Evolutionary conservation across 1,140 invertebrate genomes (phyloP).

Genomic region (Probaryconus sp.): DNA sequence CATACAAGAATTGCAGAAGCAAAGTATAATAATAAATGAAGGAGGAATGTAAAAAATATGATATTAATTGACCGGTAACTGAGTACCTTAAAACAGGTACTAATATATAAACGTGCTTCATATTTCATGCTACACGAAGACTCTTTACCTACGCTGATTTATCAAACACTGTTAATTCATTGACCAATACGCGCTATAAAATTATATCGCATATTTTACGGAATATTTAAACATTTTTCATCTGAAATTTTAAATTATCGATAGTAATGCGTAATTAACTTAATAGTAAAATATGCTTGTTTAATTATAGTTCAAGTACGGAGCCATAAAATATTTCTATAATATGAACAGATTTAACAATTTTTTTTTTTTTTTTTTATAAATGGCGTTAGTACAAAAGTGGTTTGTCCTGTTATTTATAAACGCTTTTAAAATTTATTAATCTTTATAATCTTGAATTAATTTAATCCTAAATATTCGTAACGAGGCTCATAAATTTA

Average conservation of each 20-base stretch:
- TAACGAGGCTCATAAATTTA: too few species aligned
- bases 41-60: background rate
- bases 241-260: background rate
- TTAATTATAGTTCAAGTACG: background rate
- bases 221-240: background rate
- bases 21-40: slow-evolving; percentile 13
- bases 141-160: slow-evolving; percentile 12
- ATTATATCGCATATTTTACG: slow-evolving; percentile 11
- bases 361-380: too few species aligned
- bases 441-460: too few species aligned
- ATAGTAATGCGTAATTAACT: too few species aligned
- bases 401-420: too few species aligned
- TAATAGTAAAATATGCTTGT: slow-evolving; percentile 1
- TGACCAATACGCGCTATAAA: slow-evolving; percentile 7
- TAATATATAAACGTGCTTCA: slow-evolving; percentile 31
- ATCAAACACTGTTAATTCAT: slow-evolving; percentile 19
- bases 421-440: too few species aligned
- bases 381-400: too few species aligned
- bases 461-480: too few species aligned
- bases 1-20: too few species aligned
- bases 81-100: slow-evolving; percentile 24
- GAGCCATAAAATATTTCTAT: too few species aligned
- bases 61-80: slow-evolving; percentile 24
- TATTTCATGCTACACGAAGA: slow-evolving; percentile 23
- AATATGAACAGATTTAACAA: too few species aligned